Conservation (phyloP, 2,888 invertebrate genomes). For the Nemoura dubitans region DNA sequence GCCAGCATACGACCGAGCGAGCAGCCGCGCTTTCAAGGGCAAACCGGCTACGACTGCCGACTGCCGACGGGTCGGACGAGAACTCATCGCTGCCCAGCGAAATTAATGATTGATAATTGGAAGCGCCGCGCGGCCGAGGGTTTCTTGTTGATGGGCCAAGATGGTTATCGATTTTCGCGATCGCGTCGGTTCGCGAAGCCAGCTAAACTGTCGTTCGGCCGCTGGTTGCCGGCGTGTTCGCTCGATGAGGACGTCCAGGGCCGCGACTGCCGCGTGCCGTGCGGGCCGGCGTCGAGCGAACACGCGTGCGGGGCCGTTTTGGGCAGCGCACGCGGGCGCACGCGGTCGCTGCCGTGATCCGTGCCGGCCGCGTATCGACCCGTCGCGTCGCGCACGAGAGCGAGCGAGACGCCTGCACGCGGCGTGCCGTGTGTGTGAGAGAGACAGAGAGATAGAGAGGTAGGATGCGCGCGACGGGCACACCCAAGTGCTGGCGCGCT, state of each 20-base stretch:
- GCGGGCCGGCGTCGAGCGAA: background rate
- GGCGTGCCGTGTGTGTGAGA: background rate
- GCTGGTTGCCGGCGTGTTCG: no score
- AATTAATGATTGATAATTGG: slow-evolving; percentile 7
- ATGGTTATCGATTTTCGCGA: background rate
- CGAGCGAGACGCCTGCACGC: background rate
- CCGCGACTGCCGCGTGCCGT: no score
- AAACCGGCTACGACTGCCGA: slow-evolving; percentile 14
- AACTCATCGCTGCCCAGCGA: background rate
- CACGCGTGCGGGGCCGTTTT: background rate
- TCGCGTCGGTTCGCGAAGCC: background rate
- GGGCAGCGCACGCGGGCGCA: background rate
- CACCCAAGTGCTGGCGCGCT: background rate
- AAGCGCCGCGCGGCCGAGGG: background rate
- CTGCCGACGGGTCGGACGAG: slow-evolving; percentile 3
- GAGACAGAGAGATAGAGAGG: background rate
- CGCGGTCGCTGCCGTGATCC: background rate
- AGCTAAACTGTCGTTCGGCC: no score
- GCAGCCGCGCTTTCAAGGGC: slow-evolving; percentile 38
- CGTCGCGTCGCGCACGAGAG: background rate
- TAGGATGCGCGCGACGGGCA: background rate
- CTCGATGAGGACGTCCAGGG: no score
- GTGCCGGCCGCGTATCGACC: background rate
- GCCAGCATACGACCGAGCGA: slow-evolving; percentile 32
- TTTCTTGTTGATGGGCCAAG: background rate